A percentile compares a stretch with the other conserved stretches of the same genome.
Evolutionary conservation across 2,797 vertebrate species (phyloP).

Genomic region (Anguilla megastoma): DNA sequence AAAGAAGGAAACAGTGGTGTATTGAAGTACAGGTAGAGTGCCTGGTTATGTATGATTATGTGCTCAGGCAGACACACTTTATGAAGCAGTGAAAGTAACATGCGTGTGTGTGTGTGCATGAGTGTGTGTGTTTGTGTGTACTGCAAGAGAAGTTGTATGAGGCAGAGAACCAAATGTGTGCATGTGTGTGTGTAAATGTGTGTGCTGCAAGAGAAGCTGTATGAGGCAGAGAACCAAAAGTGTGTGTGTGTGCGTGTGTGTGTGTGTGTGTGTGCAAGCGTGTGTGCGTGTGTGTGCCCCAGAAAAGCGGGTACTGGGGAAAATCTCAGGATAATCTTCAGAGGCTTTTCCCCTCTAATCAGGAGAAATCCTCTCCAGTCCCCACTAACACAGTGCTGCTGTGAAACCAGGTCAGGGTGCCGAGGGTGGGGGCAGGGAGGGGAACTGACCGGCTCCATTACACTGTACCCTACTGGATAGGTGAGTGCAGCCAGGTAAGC

Average conservation of each 20-base stretch:
- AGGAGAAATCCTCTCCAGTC: conserved; percentile 2
- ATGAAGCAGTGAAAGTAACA: neutral
- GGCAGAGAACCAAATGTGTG: neutral
- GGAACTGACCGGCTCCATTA: neutral
- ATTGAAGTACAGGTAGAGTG: no score
- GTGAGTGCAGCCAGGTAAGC: neutral
- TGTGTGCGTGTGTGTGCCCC: neutral
- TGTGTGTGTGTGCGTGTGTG: neutral
- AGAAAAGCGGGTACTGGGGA: neutral
- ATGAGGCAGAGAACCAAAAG: neutral
- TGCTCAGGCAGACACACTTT: neutral
- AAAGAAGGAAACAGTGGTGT: no score
- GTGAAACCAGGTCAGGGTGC: neutral
- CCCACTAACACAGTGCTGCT: neutral
- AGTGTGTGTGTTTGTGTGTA: neutral
- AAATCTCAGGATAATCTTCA: conserved; percentile 20
- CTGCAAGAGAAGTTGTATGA: neutral
- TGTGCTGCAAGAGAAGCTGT: neutral
- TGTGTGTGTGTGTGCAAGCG: neutral
- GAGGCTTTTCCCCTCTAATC: conserved; percentile 20
- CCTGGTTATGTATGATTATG: neutral
- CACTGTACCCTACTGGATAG: neutral
- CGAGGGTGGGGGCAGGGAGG: neutral
- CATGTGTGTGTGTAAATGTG: neutral
- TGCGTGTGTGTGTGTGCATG: neutral